phyloP scores from a whole-genome alignment of 2,888 invertebrate genomes.

The Leuctra nigra region DNA sequence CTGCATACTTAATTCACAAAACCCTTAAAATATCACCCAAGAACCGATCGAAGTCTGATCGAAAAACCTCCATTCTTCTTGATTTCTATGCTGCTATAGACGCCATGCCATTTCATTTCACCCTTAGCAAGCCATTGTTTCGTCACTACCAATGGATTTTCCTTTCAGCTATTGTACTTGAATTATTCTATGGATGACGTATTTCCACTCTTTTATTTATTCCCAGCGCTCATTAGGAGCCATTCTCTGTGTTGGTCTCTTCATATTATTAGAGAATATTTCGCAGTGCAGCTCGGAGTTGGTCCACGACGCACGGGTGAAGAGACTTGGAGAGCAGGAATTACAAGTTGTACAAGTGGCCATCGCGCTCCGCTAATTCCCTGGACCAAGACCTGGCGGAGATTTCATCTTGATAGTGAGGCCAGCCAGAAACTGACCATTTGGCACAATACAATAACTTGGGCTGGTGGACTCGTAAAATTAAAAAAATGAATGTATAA shows the following conservation, averaged over 20 bases:
- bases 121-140: slow-evolving; percentile 12
- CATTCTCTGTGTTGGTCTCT: background rate
- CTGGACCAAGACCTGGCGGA: too few relatives aligned
- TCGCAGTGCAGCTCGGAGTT: too few relatives aligned
- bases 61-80: slow-evolving; percentile 15
- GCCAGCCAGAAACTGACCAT: too few relatives aligned
- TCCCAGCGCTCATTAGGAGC: slow-evolving; percentile 11
- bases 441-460: too few relatives aligned
- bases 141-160: slow-evolving; percentile 5
- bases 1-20: slow-evolving; percentile 28
- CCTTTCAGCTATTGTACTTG: slow-evolving; percentile 16
- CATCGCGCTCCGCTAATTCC: slow-evolving; percentile 21
- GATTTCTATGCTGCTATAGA: slow-evolving; percentile 2
- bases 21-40: slow-evolving; percentile 7
- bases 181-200: slow-evolving; percentile 22
- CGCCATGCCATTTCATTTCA: background rate
- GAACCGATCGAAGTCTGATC: slow-evolving; percentile 23
- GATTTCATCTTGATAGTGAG: too few relatives aligned
- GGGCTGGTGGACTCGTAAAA: too few relatives aligned
- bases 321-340: too few relatives aligned
- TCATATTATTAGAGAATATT: background rate
- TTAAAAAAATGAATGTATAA: too few relatives aligned
- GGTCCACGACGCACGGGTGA: too few relatives aligned
- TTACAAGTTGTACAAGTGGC: slow-evolving; percentile 21
- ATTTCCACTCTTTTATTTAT: slow-evolving; percentile 16